Evolutionary conservation across 2,888 invertebrate species (phyloP).

Genomic region (Macrosoma leucophasiata): DNA sequence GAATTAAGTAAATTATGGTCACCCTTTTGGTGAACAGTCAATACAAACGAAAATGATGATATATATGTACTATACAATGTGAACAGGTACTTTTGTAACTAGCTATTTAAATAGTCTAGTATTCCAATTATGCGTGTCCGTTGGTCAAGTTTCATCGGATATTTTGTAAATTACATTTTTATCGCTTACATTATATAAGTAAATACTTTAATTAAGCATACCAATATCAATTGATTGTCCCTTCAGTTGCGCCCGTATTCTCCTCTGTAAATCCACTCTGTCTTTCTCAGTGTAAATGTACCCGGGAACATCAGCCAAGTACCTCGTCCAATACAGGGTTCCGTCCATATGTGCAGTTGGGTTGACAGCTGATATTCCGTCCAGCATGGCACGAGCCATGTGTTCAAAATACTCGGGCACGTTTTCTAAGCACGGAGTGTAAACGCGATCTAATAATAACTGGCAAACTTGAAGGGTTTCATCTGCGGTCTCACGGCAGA

Average conservation of each 20-base stretch:
- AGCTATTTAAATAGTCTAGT: no score
- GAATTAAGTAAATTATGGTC: no score
- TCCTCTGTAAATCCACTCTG: slow-evolving; percentile 40
- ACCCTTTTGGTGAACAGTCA: no score
- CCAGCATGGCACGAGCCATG: slow-evolving; percentile 78
- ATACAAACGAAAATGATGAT: no score
- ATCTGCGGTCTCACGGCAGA: slow-evolving; percentile 77
- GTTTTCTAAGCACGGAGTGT: slow-evolving; percentile 76
- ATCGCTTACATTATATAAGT: no score
- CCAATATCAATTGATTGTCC: slow-evolving; percentile 46
- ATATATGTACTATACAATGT: no score
- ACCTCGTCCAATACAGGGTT: slow-evolving; percentile 72
- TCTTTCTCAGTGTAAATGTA: slow-evolving; percentile 65
- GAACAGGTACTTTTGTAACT: no score
- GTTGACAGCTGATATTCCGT: slow-evolving; percentile 82
- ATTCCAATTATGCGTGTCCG: no score
- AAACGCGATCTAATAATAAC: slow-evolving; percentile 75
- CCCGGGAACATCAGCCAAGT: slow-evolving; percentile 74
- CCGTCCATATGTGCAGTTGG: slow-evolving; percentile 73
- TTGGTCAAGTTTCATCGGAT: no score
- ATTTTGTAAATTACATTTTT: no score
- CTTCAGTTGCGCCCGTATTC: slow-evolving; percentile 37
- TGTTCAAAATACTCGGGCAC: slow-evolving; percentile 78
- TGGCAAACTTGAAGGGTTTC: slow-evolving; percentile 79
- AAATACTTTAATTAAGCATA: no score